A percentile compares a stretch with the other conserved stretches of the same genome.
Evolutionary conservation across 2,797 vertebrate genomes (phyloP).

Genomic region (Megalops cyprinoides): DNA sequence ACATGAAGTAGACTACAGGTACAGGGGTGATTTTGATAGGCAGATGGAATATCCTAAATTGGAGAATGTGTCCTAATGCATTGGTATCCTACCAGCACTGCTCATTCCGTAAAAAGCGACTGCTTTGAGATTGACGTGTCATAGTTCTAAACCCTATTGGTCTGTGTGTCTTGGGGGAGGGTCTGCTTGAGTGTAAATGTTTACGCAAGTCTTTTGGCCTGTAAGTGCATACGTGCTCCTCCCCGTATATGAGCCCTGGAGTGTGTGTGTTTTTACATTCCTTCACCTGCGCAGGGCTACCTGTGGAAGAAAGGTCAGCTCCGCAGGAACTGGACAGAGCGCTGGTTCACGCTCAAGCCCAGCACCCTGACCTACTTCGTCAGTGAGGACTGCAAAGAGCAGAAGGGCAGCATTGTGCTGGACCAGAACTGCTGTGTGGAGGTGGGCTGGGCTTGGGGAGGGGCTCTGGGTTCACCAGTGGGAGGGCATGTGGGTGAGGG

Average conservation of each 20-base stretch:
- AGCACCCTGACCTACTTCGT: conserved; percentile 86
- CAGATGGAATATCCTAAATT: no score
- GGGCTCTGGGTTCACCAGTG: not conserved
- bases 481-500: no score
- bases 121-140: no score
- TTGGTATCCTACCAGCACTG: not conserved
- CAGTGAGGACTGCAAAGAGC: conserved; percentile 91
- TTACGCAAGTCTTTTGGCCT: not conserved
- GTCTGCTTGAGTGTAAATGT: no score
- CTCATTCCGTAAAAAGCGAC: not conserved
- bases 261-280: not conserved
- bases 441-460: conserved; percentile 64
- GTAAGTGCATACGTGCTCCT: not conserved
- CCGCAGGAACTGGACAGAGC: conserved; percentile 94
- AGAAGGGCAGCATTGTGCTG: conserved; percentile 85
- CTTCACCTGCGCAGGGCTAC: conserved; percentile 82
- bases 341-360: conserved; percentile 94
- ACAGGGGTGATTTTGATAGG: no score
- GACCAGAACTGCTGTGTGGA: conserved; percentile 95
- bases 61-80: not conserved
- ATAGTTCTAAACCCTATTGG: not conserved
- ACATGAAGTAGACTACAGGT: no score
- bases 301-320: conserved; percentile 95
- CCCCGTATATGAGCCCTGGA: not conserved
- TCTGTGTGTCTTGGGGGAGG: not conserved